Evolutionary conservation across 1,140 invertebrate species (phyloP).

Genomic region (Cherax destructor): DNA sequence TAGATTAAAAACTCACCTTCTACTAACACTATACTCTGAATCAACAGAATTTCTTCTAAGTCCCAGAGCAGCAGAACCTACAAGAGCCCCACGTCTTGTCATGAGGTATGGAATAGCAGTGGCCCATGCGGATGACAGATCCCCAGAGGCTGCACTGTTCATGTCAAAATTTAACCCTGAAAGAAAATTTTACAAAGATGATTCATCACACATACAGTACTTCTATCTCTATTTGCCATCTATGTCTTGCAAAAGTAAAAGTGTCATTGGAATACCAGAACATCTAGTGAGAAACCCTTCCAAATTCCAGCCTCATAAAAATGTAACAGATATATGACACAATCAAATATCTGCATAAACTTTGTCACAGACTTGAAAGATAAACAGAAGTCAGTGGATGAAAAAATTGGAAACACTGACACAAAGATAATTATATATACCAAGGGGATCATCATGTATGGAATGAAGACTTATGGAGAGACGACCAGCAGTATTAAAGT

Average conservation of each 20-base stretch:
- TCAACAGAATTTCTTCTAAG: constrained; percentile 80
- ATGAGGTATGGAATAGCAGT: constrained; percentile 91
- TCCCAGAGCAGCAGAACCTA: constrained; percentile 79
- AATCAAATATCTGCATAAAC: background rate
- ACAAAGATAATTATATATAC: constrained; percentile 75
- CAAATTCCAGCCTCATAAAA: too few relatives aligned
- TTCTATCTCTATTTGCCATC: too few relatives aligned
- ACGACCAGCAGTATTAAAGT: constrained; percentile 87
- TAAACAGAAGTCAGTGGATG: background rate
- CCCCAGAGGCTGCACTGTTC: constrained; percentile 83
- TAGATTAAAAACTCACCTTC: constrained; percentile 72
- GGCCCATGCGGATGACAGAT: constrained; percentile 86
- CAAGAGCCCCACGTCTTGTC: constrained; percentile 83
- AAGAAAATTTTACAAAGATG: constrained; percentile 37
- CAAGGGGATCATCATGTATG: constrained; percentile 91
- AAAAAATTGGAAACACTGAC: background rate
- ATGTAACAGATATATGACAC: background rate
- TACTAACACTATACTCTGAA: constrained; percentile 84
- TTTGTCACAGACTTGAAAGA: background rate
- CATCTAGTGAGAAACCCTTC: too few relatives aligned
- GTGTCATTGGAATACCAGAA: too few relatives aligned
- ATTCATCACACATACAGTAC: background rate
- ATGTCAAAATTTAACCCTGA: constrained; percentile 86
- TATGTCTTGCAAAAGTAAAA: too few relatives aligned
- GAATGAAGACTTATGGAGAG: constrained; percentile 90